phyloP scores from a whole-genome alignment of 1,140 invertebrate species.

The Tetramorium parvispinum region DNA sequence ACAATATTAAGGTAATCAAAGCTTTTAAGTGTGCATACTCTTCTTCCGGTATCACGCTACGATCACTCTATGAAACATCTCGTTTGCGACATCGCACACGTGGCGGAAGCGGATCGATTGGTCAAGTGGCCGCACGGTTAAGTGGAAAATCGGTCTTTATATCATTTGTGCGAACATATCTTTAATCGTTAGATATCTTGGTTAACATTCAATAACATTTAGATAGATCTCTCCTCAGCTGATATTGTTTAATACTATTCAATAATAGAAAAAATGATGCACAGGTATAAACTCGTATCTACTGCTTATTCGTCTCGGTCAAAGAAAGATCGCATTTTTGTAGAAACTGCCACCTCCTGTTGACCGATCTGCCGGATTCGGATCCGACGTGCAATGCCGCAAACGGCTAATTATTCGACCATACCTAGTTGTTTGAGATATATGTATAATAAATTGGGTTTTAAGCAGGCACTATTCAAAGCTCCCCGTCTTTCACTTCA shows the following conservation, averaged over 20 bases:
- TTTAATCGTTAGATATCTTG: not conserved
- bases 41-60: constrained; percentile 43
- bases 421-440: constrained; percentile 70
- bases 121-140: not conserved
- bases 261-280: not conserved
- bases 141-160: not conserved
- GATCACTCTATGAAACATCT: constrained; percentile 44
- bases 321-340: not conserved
- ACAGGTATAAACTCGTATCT: not conserved
- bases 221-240: not conserved
- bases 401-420: constrained; percentile 51
- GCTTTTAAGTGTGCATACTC: constrained; percentile 49
- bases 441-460: constrained; percentile 76
- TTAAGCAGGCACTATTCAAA: constrained; percentile 85
- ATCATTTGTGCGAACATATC: not conserved
- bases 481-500: constrained; percentile 78
- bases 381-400: constrained; percentile 1
- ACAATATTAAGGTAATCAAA: constrained; percentile 59
- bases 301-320: not conserved
- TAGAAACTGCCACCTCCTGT: not conserved
- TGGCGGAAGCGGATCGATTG: not conserved
- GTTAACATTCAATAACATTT: not conserved
- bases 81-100: constrained; percentile 18
- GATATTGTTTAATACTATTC: not conserved
- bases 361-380: not conserved